Base-by-base conservation (phyloP, 2,888 invertebrate genomes). In the Zaprionus lineosus region DNA sequence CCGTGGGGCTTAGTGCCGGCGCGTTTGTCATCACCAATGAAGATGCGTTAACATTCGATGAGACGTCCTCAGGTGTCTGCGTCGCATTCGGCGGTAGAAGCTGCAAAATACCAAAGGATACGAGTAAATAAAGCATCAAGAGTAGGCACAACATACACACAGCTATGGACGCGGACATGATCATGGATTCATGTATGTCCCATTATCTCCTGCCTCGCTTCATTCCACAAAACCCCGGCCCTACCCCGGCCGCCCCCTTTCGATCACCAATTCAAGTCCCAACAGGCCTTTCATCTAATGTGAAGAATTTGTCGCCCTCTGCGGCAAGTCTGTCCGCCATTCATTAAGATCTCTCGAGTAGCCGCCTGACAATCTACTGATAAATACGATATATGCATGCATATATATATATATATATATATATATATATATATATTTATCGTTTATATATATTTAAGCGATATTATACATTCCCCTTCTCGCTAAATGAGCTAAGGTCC, bases 1-100 rank as follows among this genome's bases (percentile, higher is more conserved):
- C 87, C 55, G 84, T 61, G 5, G 88, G 87, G 69, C 88, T 88
- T 8, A 84, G 72, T 9, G 84, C 71, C 26, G 87, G 76, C 48
- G 74, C 85, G 75, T 87, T 87, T 57, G 83, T 79, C 69, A 85
- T 79, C 66, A 77, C 70, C 72, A 79, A 64, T 50, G 83, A 70
- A 56, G 76, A 41, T 64, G 79, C 55, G 69, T 63, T 69, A 57
- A 76, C 81, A 53, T 72, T 86, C 36, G 82, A 59, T 2, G 75
- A 67, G 33, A 74, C 73, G 34, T 76, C 74, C 63, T 87, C 87
- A 11, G 86, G 51, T 43, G 86, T 67, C 66, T 87, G 86, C 53
- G 83, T 60, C 34, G 73, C 73, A 63, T 78, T 79, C 29, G 82
- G 82, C 33, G 87, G 78, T 29, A 88, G 44, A 19, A 88, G 74